These are phyloP conservation scores for Miniopterus natalensis DNA, from an alignment of 2,113 vertebrate genomes.

Conservation along the genomic window DNA sequence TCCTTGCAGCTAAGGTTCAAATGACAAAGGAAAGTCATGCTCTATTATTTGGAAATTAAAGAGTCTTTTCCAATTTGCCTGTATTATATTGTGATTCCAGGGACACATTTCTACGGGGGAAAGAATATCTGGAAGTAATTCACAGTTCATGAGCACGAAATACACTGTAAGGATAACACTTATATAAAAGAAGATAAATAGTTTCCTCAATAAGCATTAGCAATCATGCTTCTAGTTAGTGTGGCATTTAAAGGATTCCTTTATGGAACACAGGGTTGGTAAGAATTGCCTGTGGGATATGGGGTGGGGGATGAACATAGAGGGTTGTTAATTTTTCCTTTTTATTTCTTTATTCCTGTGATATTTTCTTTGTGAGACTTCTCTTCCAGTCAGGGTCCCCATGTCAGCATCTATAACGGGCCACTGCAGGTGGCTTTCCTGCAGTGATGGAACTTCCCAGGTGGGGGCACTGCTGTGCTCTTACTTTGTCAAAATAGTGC, in stretches of 20 bases:
- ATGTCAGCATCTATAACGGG: neutral
- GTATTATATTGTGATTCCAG: neutral
- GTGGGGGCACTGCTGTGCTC: rapidly evolving
- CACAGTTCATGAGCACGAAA: neutral
- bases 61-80: neutral
- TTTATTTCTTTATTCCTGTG: neutral
- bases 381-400: neutral
- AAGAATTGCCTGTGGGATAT: neutral
- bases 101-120: neutral
- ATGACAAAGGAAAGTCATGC: neutral
- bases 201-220: neutral
- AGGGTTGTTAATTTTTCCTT: neutral
- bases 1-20: neutral
- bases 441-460: rapidly evolving
- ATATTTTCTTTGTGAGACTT: neutral
- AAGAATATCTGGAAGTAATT: neutral
- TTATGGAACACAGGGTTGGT: neutral
- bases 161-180: neutral
- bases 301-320: neutral
- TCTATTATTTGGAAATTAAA: slow-evolving; percentile 48
- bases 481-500: neutral
- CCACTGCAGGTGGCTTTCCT: neutral
- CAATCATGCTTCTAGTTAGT: neutral
- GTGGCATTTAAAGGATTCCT: slow-evolving; percentile 1
- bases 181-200: neutral